phyloP scores from a whole-genome alignment of 2,797 vertebrate species.

The Nannoperca obscura region DNA sequence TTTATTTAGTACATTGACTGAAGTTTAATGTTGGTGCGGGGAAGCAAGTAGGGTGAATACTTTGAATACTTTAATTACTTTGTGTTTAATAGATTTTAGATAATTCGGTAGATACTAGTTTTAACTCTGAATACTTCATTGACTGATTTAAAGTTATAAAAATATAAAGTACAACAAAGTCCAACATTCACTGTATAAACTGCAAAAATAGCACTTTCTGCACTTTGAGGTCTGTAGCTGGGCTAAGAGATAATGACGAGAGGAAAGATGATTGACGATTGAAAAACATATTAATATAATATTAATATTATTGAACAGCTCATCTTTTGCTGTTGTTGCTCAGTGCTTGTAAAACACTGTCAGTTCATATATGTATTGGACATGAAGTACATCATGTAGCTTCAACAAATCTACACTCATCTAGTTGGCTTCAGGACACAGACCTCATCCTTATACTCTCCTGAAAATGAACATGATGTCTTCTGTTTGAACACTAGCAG shows the following conservation, averaged over 20 bases:
- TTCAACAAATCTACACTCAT: not conserved
- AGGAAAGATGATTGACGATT: no score
- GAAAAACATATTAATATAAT: not conserved
- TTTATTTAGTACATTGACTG: no score
- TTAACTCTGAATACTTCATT: not conserved
- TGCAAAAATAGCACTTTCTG: not conserved
- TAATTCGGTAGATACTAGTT: not conserved
- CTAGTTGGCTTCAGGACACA: slow-evolving; percentile 13
- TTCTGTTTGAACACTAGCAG: slow-evolving; percentile 33
- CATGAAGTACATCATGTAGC: not conserved
- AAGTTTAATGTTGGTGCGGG: no score
- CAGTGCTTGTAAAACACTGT: not conserved
- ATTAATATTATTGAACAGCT: not conserved
- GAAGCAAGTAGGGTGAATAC: not conserved
- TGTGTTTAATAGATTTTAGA: not conserved
- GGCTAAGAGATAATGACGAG: no score
- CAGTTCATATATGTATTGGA: not conserved
- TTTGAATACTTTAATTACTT: not conserved
- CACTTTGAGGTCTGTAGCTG: no score
- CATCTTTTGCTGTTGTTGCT: not conserved
- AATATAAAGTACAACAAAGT: not conserved
- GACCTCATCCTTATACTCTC: not conserved
- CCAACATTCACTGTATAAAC: not conserved
- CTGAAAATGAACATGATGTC: slow-evolving; percentile 39
- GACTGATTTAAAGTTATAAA: not conserved